Evolutionary conservation across 2,888 invertebrate species (phyloP).

Genomic region (Phyllotreta cruciferae): DNA sequence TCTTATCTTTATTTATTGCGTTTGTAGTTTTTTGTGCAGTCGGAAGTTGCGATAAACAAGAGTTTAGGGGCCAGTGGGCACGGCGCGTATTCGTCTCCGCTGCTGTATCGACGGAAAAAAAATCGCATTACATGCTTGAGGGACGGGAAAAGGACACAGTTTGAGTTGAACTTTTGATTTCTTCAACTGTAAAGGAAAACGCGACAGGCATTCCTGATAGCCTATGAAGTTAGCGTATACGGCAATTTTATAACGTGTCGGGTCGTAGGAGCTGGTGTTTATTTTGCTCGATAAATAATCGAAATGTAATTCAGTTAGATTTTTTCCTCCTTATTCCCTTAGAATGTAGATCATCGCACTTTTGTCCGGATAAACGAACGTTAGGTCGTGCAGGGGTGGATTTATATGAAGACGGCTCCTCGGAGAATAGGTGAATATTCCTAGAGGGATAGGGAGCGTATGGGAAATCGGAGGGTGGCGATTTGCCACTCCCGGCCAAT

Average conservation of each 20-base stretch:
- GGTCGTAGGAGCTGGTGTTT: too few relatives aligned
- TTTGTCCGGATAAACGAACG: conserved; percentile 55
- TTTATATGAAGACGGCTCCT: conserved; percentile 51
- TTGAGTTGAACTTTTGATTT: conserved; percentile 26
- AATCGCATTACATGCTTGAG: conserved; percentile 27
- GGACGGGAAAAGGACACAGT: conserved; percentile 24
- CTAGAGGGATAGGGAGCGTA: conserved; percentile 41
- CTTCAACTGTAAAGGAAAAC: conserved; percentile 4
- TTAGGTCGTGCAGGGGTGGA: conserved; percentile 49
- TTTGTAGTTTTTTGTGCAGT: conserved; percentile 31
- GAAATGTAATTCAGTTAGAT: too few relatives aligned
- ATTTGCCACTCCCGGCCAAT: conserved; percentile 48
- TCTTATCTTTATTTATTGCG: conserved; percentile 40
- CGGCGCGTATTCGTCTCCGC: conserved; percentile 14
- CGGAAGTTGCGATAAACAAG: conserved; percentile 30
- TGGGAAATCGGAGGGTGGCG: conserved; percentile 48
- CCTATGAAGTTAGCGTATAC: too few relatives aligned
- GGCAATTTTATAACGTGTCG: too few relatives aligned
- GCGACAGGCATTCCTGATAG: conserved; percentile 5
- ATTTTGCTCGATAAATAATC: too few relatives aligned
- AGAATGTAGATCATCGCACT: conserved; percentile 41
- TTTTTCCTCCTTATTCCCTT: too few relatives aligned
- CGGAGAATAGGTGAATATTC: conserved; percentile 45
- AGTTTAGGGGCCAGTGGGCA: conserved; percentile 18
- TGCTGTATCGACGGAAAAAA: conserved; percentile 27